Evolutionary conservation across 1,140 invertebrate species (phyloP), one percentile per base, ranked within the genome.

Genomic region (Euglossa dilemma): DNA sequence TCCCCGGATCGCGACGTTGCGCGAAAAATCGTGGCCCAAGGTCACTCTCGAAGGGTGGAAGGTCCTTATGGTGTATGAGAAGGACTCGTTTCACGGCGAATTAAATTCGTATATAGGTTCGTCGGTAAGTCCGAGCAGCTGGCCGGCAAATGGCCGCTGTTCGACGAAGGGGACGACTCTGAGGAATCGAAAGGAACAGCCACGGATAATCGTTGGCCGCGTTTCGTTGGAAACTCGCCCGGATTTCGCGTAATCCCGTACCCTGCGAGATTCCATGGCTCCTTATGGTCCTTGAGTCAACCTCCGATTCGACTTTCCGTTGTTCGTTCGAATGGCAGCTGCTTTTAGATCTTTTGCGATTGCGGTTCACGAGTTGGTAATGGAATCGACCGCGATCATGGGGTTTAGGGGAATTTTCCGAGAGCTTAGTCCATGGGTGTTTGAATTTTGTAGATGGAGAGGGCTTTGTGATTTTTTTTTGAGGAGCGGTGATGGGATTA

Each of bases 1-100:
- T 1, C 36, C 36, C 36, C 36, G 36, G 4, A 36, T 4, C 36
- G 36, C 36, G 4, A 36, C 4, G 0, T 54, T 4, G 52, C 23
- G 9, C 5, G 0, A 5, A 47, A 23, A 50, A 69, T 25, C 2
- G 14, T 6, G n/a, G 47, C 4, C 14, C 25, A 7, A 25, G 7
- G 20, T 43, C 16, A 43, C 6, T 3, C 50, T 12, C 16, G 12
- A 52, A 52, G 4, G 50, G 50, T 54, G 5, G n/a, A n/a, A n/a
- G n/a, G n/a, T n/a, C n/a, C n/a, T n/a, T n/a, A n/a, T n/a, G 70
- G 52, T 28, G 57, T n/a, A 23, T 59, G 11, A 50, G 9, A 28
- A 8, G 7, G 20, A 54, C 93, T 94, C 93, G 93, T 94, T 94
- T 94, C 92, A 94, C 91, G 94, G 94, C 91, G 94, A 94, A 94